Base-by-base conservation (phyloP, 2,888 invertebrate genomes). In the Acholoe squamosa region DNA sequence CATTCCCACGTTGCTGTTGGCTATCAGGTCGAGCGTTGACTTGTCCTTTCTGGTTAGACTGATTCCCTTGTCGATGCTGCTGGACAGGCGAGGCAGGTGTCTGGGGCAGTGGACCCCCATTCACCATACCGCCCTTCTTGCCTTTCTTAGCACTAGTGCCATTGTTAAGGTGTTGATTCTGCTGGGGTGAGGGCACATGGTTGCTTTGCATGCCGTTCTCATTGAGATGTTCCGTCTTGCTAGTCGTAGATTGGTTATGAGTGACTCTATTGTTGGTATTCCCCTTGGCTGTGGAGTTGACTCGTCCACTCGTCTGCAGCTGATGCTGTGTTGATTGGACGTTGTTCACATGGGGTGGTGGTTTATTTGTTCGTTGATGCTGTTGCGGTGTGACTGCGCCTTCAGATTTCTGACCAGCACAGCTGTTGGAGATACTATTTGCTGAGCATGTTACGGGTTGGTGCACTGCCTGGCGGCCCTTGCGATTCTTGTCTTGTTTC, bases 111-210 rank as follows among this genome's bases (percentile, higher is more conserved):
- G 88, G 22, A 22, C 67, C 31, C 22, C 71, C 76, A 31, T 67
- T 89, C n/a, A 71, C 76, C 34, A 56, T 67, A 25, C 28, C 67
- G 10, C 34, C 34, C 5, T 22, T 67, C 33, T 31, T 34, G 61
- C 89, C 71, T 34, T 89, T 67, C 71, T 89, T 71, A 0, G 19
- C 19, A 43, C 34, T 71, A 71, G 12, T 71, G 71, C 1, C 51
- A 33, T 89, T 61, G 89, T 51, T 67, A 33, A 71, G 88, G 54
- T 88, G 61, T 19, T 88, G 89, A 31, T 16, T 33, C n/a, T 89
- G 76, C 10, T 25, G 22, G 31, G 33, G 51, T 7, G 43, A 22
- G 10, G 61, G 89, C 43, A 33, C 7, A 7, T 67, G 76, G 71
- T 89, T 34, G 67, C 43, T 28, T 31, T 89, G 51, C 14, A 56